A percentile compares a stretch with the other conserved stretches of the same genome.
Conservation (phyloP, 2,888 invertebrate genomes). For the Antheraea yamamai region DNA sequence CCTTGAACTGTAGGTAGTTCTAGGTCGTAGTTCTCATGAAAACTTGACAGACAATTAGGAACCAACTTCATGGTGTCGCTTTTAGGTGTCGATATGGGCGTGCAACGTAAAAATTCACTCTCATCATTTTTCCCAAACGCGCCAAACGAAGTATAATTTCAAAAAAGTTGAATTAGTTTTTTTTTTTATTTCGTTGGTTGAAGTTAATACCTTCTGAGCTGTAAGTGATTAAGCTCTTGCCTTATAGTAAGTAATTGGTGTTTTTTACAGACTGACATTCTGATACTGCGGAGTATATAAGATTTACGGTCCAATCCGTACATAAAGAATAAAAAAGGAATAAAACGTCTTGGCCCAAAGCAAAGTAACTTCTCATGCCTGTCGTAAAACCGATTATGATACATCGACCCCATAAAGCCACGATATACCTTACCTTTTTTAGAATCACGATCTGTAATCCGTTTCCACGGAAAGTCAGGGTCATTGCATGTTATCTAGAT, state of each 20-base stretch:
- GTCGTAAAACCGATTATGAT: constrained; percentile 19
- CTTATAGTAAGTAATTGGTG: neutral
- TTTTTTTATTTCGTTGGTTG: too few relatives aligned
- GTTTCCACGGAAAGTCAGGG: neutral
- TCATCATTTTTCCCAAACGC: too few relatives aligned
- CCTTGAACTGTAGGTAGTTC: too few relatives aligned
- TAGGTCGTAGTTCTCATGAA: too few relatives aligned
- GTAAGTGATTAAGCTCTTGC: neutral
- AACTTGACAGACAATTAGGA: too few relatives aligned
- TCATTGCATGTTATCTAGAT: neutral
- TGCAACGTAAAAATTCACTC: too few relatives aligned
- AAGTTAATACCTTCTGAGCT: neutral
- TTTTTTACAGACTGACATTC: neutral
- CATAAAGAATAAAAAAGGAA: neutral
- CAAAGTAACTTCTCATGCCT: constrained; percentile 13
- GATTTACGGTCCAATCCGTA: neutral
- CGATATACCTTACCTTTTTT: constrained; percentile 7
- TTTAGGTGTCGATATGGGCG: too few relatives aligned
- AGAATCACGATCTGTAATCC: neutral
- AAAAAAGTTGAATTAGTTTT: too few relatives aligned
- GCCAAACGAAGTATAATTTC: too few relatives aligned
- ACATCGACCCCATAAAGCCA: constrained; percentile 2
- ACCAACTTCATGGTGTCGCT: too few relatives aligned
- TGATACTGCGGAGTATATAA: neutral
- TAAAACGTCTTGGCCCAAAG: neutral